A percentile compares a stretch with the other conserved stretches of the same genome.
Evolutionary conservation across 2,888 invertebrate species (phyloP).

Genomic region (Aleiodes alternator): DNA sequence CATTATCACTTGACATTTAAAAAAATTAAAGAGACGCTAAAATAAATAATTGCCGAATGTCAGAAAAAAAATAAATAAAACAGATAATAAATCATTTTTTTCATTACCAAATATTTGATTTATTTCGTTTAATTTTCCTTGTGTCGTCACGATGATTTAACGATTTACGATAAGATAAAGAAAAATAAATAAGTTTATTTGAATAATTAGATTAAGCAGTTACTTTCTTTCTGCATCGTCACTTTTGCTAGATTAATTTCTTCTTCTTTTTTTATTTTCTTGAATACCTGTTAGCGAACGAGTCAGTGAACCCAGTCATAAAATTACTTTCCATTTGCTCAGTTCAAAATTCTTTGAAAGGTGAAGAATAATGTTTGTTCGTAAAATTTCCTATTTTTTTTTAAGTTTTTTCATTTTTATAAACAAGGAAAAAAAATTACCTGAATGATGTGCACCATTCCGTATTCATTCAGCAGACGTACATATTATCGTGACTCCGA

Average conservation of each 20-base stretch:
- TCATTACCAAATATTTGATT: no score
- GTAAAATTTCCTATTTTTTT: no score
- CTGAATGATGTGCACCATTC: background rate
- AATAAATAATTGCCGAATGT: background rate
- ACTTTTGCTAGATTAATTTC: no score
- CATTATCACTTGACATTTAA: background rate
- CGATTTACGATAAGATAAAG: background rate
- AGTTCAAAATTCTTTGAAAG: no score
- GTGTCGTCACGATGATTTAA: background rate
- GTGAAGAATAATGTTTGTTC: no score
- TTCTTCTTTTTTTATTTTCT: no score
- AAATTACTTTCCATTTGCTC: no score
- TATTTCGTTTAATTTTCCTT: background rate
- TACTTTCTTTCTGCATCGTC: background rate
- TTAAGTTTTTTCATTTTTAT: no score
- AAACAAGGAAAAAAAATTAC: constrained; percentile 1
- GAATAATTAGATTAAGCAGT: no score
- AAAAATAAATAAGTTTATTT: background rate
- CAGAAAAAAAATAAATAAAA: background rate
- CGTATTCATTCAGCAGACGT: background rate
- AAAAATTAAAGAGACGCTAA: background rate
- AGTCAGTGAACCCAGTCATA: no score
- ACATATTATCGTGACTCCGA: constrained; percentile 4
- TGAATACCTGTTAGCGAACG: no score
- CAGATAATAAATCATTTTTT: background rate